These are phyloP conservation scores for Ametastegia equiseti DNA, from an alignment of 2,888 invertebrate genomes.

Conservation along the genomic window DNA sequence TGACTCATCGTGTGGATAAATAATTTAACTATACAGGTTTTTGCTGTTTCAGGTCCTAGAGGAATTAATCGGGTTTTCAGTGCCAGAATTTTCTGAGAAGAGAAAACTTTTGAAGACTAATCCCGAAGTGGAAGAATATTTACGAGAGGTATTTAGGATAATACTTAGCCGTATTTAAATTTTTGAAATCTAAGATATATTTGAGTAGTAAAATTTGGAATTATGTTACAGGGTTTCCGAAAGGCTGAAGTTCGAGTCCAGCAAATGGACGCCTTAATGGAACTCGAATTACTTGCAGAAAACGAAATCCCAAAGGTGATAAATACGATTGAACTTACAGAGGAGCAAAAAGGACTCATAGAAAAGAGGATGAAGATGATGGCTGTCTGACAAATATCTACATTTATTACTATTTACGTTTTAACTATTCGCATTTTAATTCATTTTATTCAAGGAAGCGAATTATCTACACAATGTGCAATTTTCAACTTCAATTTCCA, in stretches of 20 bases:
- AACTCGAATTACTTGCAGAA: conserved; percentile 61
- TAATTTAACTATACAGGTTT: not conserved
- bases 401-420: not conserved
- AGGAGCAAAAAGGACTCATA: conserved; percentile 57
- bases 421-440: not conserved
- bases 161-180: too few species aligned
- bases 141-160: conserved; percentile 60
- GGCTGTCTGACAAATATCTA: not conserved
- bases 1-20: not conserved
- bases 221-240: conserved; percentile 60
- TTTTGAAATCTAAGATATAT: too few species aligned
- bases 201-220: too few species aligned
- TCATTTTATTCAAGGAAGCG: not conserved
- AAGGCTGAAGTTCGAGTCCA: conserved; percentile 63
- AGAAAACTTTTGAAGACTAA: conserved; percentile 65
- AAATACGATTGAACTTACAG: conserved; percentile 57
- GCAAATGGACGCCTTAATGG: conserved; percentile 64
- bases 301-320: conserved; percentile 58
- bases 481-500: not conserved
- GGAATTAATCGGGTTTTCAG: conserved; percentile 65
- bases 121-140: conserved; percentile 63
- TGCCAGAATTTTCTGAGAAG: conserved; percentile 64
- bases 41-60: conserved; percentile 64
- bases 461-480: not conserved
- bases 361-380: conserved; percentile 51